Evolutionary conservation across 2,113 vertebrate species (phyloP), one percentile per base, ranked within the genome.

Genomic region (Cromileptes altivelis): DNA sequence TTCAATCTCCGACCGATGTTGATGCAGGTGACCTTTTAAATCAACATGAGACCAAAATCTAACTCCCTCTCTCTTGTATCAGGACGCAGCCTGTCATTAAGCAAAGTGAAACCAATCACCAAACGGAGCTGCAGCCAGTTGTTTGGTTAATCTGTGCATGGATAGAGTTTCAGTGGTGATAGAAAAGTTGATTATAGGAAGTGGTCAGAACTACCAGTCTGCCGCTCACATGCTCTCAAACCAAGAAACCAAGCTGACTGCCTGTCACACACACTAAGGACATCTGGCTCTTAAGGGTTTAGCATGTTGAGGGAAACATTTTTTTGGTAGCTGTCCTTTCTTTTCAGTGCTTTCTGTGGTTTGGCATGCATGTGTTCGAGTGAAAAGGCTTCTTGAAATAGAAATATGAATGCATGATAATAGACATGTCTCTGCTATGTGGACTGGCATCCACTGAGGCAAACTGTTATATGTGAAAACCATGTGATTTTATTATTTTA

Each of bases 11-110:
- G 47, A 83, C 55, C 42, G 83, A 85, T 67, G 70, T n/a, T 64
- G 77, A 90, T 75, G 78, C 49, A 62, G 60, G 80, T 88, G 89
- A 90, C 89, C 91, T 91, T 93, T 92, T 21, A 80, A 82, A 86
- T 56, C 73, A 71, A 80, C 80, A 78, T 18, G 72, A 73, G 58
- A 25, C 75, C 27, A 25, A 81, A 70, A 79, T 80, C 55, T 30
- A 61, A 83, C 68, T 57, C 58, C 6, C 56, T 19, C 21, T 71
- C 21, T 71, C 64, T 19, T 5, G 19, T 58, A 69, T 33, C 60
- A 64, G 30, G 55, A 88, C 52, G 75, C 33, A 64, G 64, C 40
- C 71, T 30, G 57, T 68, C 65, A 69, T 81, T 78, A 81, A 25
- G 56, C 4, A 56, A 68, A 57, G 13, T 70, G 37, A 83, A 78